These are phyloP conservation scores for Nasua narica DNA, from an alignment of 2,797 vertebrate genomes.

Conservation along the genomic window DNA sequence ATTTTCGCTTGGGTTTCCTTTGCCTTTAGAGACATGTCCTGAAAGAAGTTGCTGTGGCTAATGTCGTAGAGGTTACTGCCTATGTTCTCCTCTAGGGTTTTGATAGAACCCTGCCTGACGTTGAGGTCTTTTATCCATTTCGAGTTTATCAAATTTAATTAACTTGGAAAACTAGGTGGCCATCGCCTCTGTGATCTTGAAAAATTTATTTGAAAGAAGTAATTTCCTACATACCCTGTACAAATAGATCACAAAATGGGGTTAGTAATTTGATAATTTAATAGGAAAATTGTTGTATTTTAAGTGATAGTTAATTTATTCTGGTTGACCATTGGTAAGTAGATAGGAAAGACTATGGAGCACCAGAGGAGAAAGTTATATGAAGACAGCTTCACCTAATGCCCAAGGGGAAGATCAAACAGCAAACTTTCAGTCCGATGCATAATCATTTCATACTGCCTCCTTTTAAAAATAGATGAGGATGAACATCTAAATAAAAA, in stretches of 20 bases:
- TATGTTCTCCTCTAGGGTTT: too few species aligned
- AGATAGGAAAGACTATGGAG: neutral
- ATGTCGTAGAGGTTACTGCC: too few species aligned
- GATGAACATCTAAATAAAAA: neutral
- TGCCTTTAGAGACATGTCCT: too few species aligned
- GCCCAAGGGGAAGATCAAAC: neutral
- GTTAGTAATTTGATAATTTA: slow-evolving; percentile 31
- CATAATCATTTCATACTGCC: neutral
- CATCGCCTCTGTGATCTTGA: slow-evolving; percentile 28
- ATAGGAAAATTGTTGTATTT: slow-evolving; percentile 32
- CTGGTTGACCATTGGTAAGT: neutral
- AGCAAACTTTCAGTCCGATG: neutral
- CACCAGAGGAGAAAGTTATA: neutral
- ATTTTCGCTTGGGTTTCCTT: too few species aligned
- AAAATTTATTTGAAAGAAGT: slow-evolving; percentile 40
- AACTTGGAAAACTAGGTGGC: slow-evolving; percentile 39
- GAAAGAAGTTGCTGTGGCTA: too few species aligned
- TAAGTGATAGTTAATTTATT: slow-evolving; percentile 15
- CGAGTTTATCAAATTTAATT: too few species aligned
- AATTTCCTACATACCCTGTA: neutral
- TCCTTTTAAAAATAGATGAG: neutral
- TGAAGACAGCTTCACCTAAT: neutral
- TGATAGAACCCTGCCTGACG: too few species aligned
- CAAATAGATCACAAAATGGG: slow-evolving; percentile 5
- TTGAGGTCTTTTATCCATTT: too few species aligned